phyloP scores from a whole-genome alignment of 2,113 vertebrate species.

The Maccullochella peelii region DNA sequence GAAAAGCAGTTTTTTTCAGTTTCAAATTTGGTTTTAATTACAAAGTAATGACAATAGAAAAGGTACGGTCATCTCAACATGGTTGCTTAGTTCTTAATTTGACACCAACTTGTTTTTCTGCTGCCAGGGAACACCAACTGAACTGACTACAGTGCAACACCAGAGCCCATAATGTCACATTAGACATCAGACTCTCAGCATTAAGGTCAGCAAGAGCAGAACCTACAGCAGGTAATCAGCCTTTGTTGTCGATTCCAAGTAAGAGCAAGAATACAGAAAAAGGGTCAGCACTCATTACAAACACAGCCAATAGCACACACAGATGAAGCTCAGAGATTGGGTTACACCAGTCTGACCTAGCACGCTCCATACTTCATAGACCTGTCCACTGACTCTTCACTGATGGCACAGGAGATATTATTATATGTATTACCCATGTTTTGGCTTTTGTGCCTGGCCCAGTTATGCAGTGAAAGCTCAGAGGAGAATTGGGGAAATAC shows the following conservation, averaged over 20 bases:
- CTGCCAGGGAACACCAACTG: slow-evolving; percentile 8
- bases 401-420: slow-evolving; percentile 15
- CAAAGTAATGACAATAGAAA: not conserved
- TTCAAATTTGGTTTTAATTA: slow-evolving; percentile 9
- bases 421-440: slow-evolving; percentile 35
- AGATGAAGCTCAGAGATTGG: slow-evolving; percentile 26
- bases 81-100: not conserved
- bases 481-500: slow-evolving; percentile 69
- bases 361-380: not conserved
- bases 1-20: not conserved
- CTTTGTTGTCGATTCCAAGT: slow-evolving; percentile 48
- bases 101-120: slow-evolving; percentile 1
- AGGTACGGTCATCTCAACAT: not conserved
- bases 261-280: slow-evolving; percentile 12
- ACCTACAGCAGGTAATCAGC: slow-evolving; percentile 6
- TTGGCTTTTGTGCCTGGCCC: slow-evolving; percentile 46
- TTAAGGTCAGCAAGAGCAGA: not conserved
- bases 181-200: slow-evolving; percentile 1
- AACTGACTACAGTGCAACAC: slow-evolving; percentile 20
- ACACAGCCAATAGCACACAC: slow-evolving; percentile 30
- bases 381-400: slow-evolving; percentile 8
- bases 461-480: slow-evolving; percentile 64
- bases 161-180: not conserved
- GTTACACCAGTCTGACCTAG: slow-evolving; percentile 27
- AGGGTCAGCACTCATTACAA: slow-evolving; percentile 36